Evolutionary conservation across 2,113 vertebrate species (phyloP).

Genomic region (Dicerorhinus sumatrensis): DNA sequence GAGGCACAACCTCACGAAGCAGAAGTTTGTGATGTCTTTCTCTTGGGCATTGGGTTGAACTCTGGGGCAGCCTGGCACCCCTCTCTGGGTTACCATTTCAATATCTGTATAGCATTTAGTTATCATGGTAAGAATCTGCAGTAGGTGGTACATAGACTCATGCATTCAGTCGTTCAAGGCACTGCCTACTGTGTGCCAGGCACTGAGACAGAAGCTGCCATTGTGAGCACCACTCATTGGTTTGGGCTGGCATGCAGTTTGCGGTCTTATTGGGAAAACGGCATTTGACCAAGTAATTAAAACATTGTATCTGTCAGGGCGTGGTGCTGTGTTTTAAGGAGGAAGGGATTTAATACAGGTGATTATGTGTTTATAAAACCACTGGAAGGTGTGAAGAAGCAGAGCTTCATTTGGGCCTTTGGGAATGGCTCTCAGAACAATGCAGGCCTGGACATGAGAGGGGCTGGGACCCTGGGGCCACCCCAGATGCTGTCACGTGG

Average conservation of each 20-base stretch:
- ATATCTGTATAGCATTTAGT: background rate
- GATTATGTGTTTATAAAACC: background rate
- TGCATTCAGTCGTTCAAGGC: fast-evolving
- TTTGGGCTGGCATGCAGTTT: background rate
- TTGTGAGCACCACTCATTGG: background rate
- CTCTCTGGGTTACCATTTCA: background rate
- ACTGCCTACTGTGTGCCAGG: background rate
- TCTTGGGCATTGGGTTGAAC: background rate
- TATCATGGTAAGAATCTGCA: background rate
- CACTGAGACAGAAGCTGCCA: background rate
- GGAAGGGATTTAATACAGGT: background rate
- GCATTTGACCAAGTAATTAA: conserved; percentile 15
- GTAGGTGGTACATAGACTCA: fast-evolving
- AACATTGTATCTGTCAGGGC: background rate
- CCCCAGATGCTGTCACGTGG: fast-evolving
- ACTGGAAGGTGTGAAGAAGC: background rate
- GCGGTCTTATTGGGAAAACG: background rate
- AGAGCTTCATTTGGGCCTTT: background rate
- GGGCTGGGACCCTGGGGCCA: background rate
- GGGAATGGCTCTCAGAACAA: background rate
- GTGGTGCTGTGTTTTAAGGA: background rate
- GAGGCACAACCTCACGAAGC: background rate
- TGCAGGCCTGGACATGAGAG: fast-evolving
- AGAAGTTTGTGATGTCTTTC: background rate
- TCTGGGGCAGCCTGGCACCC: too few species aligned